phyloP scores from a whole-genome alignment of 35 echinoderm and acorn worm species.

The Lytechinus pictus region DNA sequence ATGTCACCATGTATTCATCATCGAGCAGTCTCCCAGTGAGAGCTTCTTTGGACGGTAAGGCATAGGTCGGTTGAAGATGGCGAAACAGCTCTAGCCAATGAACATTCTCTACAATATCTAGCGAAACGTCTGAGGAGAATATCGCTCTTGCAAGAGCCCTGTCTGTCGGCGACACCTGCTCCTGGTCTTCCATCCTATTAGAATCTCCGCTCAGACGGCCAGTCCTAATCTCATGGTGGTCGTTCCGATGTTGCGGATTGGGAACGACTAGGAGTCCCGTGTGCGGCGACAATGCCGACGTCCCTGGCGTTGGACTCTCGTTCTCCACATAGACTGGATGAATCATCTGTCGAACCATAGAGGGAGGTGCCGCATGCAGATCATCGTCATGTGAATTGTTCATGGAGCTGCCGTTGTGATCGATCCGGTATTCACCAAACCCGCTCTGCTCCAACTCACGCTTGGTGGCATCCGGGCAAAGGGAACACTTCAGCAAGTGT shows the following conservation, averaged over 20 bases:
- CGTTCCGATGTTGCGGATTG: neutral
- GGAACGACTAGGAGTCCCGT: neutral
- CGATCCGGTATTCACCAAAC: slow-evolving; percentile 27
- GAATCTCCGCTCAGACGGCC: neutral
- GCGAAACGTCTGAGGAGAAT: neutral
- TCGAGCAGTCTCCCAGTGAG: slow-evolving; percentile 7
- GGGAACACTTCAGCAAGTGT: slow-evolving; percentile 12
- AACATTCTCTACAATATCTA: neutral
- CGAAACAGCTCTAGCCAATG: slow-evolving; percentile 33
- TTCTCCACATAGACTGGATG: neutral
- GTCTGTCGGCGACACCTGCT: neutral
- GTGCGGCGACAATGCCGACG: slow-evolving; percentile 2
- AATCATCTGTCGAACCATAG: slow-evolving; percentile 8
- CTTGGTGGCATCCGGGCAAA: neutral
- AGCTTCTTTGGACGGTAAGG: neutral
- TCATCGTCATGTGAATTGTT: neutral
- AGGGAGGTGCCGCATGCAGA: neutral
- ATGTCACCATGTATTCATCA: slow-evolving; percentile 19
- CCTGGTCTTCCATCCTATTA: neutral
- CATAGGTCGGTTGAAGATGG: neutral
- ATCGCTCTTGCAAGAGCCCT: slow-evolving; percentile 5
- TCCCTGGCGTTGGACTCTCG: slow-evolving; percentile 36
- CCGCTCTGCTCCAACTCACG: slow-evolving; percentile 39
- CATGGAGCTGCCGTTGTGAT: neutral
- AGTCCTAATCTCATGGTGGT: neutral